Percentiles rank a stretch among this genome's conserved stretches.
Conservation (phyloP, 64 coral and sea anemone genomes). For the Dendrophyllia cribrosa region DNA sequence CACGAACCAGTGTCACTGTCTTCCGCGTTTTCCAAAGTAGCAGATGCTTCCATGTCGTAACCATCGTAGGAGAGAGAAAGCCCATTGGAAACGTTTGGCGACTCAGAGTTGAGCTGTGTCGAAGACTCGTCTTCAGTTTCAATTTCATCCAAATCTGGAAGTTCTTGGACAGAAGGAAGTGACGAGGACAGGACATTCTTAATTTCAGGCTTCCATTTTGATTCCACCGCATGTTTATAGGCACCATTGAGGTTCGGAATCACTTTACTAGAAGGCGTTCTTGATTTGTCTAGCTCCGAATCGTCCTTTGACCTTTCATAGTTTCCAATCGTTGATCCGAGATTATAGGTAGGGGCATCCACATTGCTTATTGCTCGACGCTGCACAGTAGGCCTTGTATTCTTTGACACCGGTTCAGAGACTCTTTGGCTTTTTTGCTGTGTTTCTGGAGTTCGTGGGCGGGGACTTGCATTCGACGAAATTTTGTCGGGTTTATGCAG, state of each 20-base stretch:
- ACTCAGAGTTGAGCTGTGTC: not conserved
- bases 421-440: no score
- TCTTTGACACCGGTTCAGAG: not conserved
- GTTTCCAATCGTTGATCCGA: not conserved
- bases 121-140: not conserved
- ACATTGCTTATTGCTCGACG: not conserved
- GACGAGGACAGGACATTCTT: not conserved
- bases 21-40: not conserved
- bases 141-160: not conserved
- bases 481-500: not conserved
- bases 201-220: not conserved
- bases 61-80: not conserved
- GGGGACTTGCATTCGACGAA: not conserved
- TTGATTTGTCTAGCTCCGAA: not conserved
- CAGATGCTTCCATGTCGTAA: not conserved
- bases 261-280: no score
- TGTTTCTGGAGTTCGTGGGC: not conserved
- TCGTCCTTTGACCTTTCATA: not conserved
- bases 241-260: not conserved
- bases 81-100: not conserved
- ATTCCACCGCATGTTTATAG: not conserved
- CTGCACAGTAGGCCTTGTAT: not conserved
- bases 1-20: constrained; percentile 5
- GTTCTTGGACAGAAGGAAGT: not conserved
- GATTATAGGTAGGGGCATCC: not conserved